Evolutionary conservation across 2,113 vertebrate genomes (phyloP).

Genomic region (Malurus alboscapulatus): DNA sequence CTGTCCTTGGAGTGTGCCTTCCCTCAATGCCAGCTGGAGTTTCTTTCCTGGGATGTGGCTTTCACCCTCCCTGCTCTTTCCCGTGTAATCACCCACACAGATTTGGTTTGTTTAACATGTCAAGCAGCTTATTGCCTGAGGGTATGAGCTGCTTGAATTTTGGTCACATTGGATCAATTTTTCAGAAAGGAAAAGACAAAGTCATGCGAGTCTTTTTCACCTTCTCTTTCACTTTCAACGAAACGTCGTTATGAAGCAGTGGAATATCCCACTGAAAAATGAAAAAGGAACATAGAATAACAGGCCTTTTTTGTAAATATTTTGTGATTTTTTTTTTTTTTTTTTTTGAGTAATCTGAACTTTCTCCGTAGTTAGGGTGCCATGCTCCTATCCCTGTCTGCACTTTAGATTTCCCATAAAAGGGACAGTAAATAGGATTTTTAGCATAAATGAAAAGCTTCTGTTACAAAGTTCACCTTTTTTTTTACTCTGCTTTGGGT

Average conservation of each 20-base stretch:
- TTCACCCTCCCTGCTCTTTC: neutral
- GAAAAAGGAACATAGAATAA: neutral
- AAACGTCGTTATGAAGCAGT: neutral
- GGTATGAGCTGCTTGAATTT: neutral
- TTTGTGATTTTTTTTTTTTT: neutral
- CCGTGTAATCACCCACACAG: neutral
- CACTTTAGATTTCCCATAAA: neutral
- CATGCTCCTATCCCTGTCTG: neutral
- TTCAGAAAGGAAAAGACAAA: neutral
- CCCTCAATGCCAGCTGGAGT: neutral
- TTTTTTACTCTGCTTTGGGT: neutral
- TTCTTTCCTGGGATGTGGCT: neutral
- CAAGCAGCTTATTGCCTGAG: neutral
- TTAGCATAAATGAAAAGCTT: neutral
- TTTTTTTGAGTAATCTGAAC: neutral
- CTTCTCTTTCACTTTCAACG: neutral
- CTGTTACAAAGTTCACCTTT: neutral
- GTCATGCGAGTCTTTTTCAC: neutral
- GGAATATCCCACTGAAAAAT: neutral
- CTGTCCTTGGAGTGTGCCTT: neutral
- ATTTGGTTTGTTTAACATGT: neutral
- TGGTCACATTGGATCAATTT: neutral
- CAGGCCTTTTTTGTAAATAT: neutral
- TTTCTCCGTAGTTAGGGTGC: fast-evolving
- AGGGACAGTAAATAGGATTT: neutral